Evolutionary conservation across 2,797 vertebrate genomes (phyloP), one percentile per base, ranked within the genome.

Genomic region (Alauda arvensis): DNA sequence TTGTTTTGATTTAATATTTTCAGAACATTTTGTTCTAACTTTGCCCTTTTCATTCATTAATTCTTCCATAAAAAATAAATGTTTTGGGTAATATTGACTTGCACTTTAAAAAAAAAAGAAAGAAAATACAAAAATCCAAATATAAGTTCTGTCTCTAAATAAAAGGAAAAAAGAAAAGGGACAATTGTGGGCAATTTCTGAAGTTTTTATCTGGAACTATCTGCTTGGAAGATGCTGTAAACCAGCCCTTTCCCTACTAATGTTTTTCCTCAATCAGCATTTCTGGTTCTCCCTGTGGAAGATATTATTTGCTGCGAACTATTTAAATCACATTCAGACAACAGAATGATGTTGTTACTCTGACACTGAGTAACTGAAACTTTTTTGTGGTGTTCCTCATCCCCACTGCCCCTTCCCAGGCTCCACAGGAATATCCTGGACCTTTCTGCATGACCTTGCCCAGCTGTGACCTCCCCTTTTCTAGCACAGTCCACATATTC

Each of bases 311-410:
- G 49, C 20, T 31, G 26, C 9, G 29, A 9, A 18, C 26, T 37
- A 21, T 53, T 67, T 53, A 46, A 85, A 59, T 28, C 10, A 1
- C 33, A 55, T 15, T 69, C 56, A 80, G 21, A 70, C 17, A 57
- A 60, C 3, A 12, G 24, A 46, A 71, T 5, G 55, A 15, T 33
- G 17, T 21, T 60, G 23, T 29, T 63, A 46, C 14, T 51, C 16
- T 61, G 9, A 18, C 0, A 0, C 3, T 61, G 45, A 71, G 25
- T 37, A 37, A 37, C 37, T 37, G 37, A 37, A 37, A 37, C 6
- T 90, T 82, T 52, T 6, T 45, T 0, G 0, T 15, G 23, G 28
- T 2, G 1, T 18, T 80, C 20, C 21, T 80, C 28, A 39, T 34
- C 9, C 46, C 56, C 9, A 3, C 8, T 43, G 7, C 17, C 18